Conservation (phyloP, 2,113 vertebrate species). For the Amblyornis subalaris region DNA sequence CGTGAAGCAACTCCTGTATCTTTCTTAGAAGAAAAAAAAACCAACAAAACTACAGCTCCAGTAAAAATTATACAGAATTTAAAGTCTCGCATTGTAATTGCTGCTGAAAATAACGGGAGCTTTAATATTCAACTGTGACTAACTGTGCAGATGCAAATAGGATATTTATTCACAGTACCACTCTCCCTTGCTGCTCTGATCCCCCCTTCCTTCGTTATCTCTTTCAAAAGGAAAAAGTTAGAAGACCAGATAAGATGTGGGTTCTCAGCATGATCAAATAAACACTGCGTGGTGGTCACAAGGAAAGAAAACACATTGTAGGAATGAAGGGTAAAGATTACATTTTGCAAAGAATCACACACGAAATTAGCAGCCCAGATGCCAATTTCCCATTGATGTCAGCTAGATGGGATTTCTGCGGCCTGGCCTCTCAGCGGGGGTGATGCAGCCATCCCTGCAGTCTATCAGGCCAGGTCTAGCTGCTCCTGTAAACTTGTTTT, state of each 20-base stretch:
- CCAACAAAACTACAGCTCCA: neutral
- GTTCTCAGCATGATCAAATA: constrained; percentile 54
- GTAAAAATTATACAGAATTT: constrained; percentile 6
- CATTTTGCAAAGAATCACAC: neutral
- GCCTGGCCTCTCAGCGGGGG: neutral
- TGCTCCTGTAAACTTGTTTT: neutral
- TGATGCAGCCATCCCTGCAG: neutral
- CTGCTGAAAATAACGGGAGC: neutral
- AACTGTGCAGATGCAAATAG: constrained; percentile 15
- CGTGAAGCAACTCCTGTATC: neutral
- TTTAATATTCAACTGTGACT: constrained; percentile 1
- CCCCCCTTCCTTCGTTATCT: constrained; percentile 12
- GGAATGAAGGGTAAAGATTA: neutral
- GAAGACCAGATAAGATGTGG: constrained; percentile 53
- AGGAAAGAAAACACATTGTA: constrained; percentile 30
- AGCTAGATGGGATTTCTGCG: fast-evolving
- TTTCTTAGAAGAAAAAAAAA: neutral
- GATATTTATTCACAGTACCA: constrained; percentile 1
- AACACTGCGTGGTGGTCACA: constrained; percentile 12
- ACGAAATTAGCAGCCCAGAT: neutral
- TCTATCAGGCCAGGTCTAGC: neutral
- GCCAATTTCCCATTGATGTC: neutral
- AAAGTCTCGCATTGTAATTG: neutral
- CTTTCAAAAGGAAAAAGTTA: constrained; percentile 60
- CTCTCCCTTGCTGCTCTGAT: neutral